Conservation (phyloP, 2,888 invertebrate genomes). For the Ptilodon capucinus region DNA sequence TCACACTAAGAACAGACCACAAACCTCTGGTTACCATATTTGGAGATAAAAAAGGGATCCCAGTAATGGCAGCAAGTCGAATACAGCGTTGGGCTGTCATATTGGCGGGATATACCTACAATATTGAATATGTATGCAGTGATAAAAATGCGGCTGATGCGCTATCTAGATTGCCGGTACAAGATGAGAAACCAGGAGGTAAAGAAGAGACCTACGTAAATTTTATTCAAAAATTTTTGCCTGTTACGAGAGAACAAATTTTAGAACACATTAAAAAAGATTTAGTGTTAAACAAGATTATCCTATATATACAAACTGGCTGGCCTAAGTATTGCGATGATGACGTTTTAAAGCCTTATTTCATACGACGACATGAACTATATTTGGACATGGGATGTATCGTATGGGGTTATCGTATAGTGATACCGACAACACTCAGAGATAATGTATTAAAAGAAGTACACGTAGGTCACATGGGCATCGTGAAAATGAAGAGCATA, state of each 20-base stretch:
- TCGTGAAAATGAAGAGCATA: conserved; percentile 23
- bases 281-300: neutral
- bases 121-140: neutral
- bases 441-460: conserved; percentile 12
- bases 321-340: neutral
- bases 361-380: neutral
- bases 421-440: conserved; percentile 5
- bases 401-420: conserved; percentile 4
- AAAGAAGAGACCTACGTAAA: conserved; percentile 1
- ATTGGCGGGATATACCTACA: conserved; percentile 1
- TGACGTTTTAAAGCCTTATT: neutral
- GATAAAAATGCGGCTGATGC: conserved; percentile 1
- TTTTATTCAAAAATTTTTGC: conserved; percentile 5
- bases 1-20: neutral
- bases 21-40: conserved; percentile 1
- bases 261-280: neutral
- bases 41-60: neutral
- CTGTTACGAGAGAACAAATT: neutral
- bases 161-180: neutral
- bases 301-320: neutral
- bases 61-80: neutral
- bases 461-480: conserved; percentile 19
- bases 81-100: conserved; percentile 1
- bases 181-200: neutral
- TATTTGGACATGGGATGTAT: conserved; percentile 1